Evolutionary conservation across 2,888 invertebrate genomes (phyloP).

Genomic region (Acleris literana): DNA sequence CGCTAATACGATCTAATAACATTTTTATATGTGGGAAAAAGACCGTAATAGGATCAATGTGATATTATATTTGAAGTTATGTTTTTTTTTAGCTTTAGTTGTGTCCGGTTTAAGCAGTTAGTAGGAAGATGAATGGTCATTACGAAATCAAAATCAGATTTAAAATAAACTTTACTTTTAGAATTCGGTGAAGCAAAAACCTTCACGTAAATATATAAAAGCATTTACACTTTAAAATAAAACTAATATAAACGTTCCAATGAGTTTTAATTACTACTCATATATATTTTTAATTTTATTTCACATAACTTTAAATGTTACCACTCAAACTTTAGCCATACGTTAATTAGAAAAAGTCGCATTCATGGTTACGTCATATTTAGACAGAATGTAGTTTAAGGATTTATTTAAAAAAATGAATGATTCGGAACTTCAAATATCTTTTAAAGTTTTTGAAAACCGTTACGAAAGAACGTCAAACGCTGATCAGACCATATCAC

Average conservation of each 20-base stretch:
- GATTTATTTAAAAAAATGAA: no score
- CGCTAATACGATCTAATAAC: slow-evolving; percentile 51
- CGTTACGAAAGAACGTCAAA: slow-evolving; percentile 40
- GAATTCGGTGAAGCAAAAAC: no score
- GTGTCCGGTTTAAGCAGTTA: slow-evolving; percentile 7
- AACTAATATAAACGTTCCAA: no score
- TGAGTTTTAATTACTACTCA: no score
- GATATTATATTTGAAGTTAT: slow-evolving; percentile 37
- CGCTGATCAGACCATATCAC: slow-evolving; percentile 38
- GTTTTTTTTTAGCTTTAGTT: slow-evolving; percentile 22
- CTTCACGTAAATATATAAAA: not conserved
- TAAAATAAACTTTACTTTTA: no score
- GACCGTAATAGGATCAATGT: slow-evolving; percentile 42
- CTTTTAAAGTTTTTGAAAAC: slow-evolving; percentile 26
- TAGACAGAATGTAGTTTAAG: no score
- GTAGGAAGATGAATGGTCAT: not conserved
- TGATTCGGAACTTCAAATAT: not conserved
- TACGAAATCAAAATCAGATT: no score
- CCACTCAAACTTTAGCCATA: not conserved
- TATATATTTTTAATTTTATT: not conserved
- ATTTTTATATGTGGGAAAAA: slow-evolving; percentile 47
- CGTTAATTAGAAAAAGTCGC: not conserved
- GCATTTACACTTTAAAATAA: no score
- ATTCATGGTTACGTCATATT: no score
- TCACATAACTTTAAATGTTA: no score